Percentiles rank a stretch among this genome's conserved stretches.
Conservation (phyloP, 92 coral and sea anemone species). For the Scolanthus callimorphus region DNA sequence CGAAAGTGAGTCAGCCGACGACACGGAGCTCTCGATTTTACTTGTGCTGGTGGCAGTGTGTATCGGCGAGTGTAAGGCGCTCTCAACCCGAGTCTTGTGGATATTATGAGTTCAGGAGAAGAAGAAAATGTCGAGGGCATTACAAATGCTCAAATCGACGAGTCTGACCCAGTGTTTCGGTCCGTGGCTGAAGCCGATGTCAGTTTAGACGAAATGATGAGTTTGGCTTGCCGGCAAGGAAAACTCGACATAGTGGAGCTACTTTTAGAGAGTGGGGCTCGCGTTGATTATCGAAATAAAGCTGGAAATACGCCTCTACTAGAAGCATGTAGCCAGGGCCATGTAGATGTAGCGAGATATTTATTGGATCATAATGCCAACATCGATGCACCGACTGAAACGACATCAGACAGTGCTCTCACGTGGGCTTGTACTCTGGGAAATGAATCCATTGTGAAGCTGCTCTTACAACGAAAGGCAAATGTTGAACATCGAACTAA, state of each 20-base stretch:
- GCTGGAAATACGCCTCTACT: conserved; percentile 97
- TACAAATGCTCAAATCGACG: conserved; percentile 67
- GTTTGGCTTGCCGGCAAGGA: conserved; percentile 99
- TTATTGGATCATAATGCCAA: conserved; percentile 93
- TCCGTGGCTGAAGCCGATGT: conserved; percentile 98
- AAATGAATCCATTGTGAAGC: conserved; percentile 92
- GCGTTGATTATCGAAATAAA: conserved; percentile 97
- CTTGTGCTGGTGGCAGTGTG: not conserved
- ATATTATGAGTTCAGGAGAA: conserved; percentile 89
- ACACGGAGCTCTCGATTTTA: not conserved
- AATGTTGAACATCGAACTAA: conserved; percentile 98
- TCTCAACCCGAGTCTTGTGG: conserved; percentile 18
- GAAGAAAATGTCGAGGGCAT: conserved; percentile 85
- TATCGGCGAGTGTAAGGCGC: conserved; percentile 16
- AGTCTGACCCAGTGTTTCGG: conserved; percentile 87
- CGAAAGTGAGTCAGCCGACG: conserved; percentile 72
- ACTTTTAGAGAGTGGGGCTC: conserved; percentile 97
- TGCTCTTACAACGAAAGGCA: conserved; percentile 74
- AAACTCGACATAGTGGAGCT: conserved; percentile 97
- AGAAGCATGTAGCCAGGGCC: conserved; percentile 99
- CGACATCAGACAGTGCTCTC: conserved; percentile 99
- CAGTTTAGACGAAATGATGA: conserved; percentile 99
- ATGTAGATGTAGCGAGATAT: conserved; percentile 95
- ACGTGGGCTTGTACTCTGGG: conserved; percentile 99
- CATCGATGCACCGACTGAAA: conserved; percentile 98